phyloP scores from a whole-genome alignment of 2,888 invertebrate genomes.

The Mechanitis messenoides region DNA sequence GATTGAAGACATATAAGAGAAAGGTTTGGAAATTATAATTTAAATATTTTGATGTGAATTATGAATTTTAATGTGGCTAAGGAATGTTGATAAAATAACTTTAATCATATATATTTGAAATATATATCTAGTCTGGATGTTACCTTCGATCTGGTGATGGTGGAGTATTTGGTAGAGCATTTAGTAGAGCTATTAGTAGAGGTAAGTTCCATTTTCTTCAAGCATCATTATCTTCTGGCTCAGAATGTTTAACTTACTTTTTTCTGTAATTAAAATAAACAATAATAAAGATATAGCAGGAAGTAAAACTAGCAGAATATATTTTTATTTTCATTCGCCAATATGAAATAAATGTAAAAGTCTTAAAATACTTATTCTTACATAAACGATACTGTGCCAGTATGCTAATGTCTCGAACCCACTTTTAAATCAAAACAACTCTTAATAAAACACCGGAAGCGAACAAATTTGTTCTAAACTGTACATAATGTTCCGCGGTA shows the following conservation, averaged over 20 bases:
- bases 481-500: slow-evolving; percentile 49
- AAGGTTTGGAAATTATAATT: slow-evolving; percentile 5
- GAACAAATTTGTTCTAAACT: slow-evolving; percentile 53
- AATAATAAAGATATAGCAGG: no score
- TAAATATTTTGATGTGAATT: background rate
- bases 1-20: slow-evolving; percentile 10
- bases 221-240: no score
- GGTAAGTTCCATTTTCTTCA: no score
- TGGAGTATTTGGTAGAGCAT: no score
- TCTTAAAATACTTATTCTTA: slow-evolving; percentile 17
- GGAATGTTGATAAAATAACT: background rate
- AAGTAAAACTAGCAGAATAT: background rate
- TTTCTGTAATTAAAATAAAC: no score
- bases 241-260: no score
- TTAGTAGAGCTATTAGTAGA: no score
- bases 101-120: no score
- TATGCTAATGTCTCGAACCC: slow-evolving; percentile 45
- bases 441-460: slow-evolving; percentile 57
- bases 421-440: slow-evolving; percentile 42
- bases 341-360: slow-evolving; percentile 1
- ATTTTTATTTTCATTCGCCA: background rate
- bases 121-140: no score
- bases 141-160: no score
- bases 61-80: background rate
- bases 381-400: slow-evolving; percentile 41